Base-by-base conservation (phyloP, 2,888 invertebrate species). In the Shargacucullia verbasci region DNA sequence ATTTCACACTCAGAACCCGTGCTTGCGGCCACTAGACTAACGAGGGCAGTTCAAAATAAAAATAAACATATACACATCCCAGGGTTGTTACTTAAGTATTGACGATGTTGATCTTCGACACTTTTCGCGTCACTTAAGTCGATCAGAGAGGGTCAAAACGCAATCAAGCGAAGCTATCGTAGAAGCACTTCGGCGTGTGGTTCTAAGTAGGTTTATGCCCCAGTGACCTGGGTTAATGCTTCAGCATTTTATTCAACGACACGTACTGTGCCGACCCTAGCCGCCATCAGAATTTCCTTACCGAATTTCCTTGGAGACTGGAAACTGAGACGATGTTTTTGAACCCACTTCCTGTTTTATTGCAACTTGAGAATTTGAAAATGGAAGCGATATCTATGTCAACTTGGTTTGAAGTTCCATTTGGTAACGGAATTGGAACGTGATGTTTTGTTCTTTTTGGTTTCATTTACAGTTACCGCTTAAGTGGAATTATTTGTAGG, bases 231-330 rank as follows among this genome's bases (percentile, higher is more conserved):
- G 43, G 70, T 71, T 79, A 79, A 79, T 76, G 73, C 59, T 72
- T 65, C 67, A 71, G 69, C 65, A 75, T 81, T 79, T 81, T 81
- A 81, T 81, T 81, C 80, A 63, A 61, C 56, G 79, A 78, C 81
- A 81, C 80, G 81, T 79, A 73, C 56, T 43, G 64, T 62, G 50
- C 59, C 66, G 54, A 47, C 60, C 67, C 70, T 69, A 60, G 59
- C 55, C 46, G 58, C 70, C 69, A 69, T 71, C 75, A 66, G 73
- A 75, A 76, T 76, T 73, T 75, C 72, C 79, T 78, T 76, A 77
- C 77, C 66, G 57, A 81, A 81, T 82, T 80, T 82, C 80, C 78
- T 79, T 60, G 56, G 77, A 78, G 79, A 80, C 76, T 68, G 69
- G 65, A 70, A 82, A 74, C 69, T 59, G 74, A 76, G 75, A 71